phyloP scores from a whole-genome alignment of 2,797 vertebrate species.

The Buphagus erythrorhynchus region DNA sequence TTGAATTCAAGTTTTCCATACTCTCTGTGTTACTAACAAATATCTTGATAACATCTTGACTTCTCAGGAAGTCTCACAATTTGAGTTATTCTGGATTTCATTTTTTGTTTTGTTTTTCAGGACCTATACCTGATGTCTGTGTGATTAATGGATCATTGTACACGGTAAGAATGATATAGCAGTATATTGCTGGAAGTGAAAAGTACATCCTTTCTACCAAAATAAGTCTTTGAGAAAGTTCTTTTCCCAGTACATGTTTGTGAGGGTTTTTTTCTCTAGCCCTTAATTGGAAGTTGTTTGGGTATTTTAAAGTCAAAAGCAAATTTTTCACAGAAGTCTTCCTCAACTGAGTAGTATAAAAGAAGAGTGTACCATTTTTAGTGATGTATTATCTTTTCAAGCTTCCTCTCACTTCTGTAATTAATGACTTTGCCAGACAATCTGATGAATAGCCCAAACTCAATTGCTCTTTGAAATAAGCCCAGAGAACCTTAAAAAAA shows the following conservation, averaged over 20 bases:
- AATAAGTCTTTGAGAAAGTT: background rate
- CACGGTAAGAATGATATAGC: conserved; percentile 68
- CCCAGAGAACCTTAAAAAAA: background rate
- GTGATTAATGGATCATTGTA: conserved; percentile 71
- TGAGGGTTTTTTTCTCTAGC: background rate
- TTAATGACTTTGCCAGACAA: background rate
- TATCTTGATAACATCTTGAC: background rate
- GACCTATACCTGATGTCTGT: conserved; percentile 71
- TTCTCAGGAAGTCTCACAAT: background rate
- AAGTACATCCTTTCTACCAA: background rate
- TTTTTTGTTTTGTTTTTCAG: conserved; percentile 45
- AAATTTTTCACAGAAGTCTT: background rate
- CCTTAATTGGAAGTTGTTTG: background rate
- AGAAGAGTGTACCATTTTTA: background rate
- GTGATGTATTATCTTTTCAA: background rate
- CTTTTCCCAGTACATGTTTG: background rate
- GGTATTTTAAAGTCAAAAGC: background rate
- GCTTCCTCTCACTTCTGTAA: background rate
- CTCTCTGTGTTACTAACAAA: background rate
- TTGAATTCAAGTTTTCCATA: background rate
- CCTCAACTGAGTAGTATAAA: background rate
- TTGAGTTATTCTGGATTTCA: background rate
- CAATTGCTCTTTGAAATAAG: background rate
- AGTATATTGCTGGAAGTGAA: background rate
- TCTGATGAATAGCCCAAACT: background rate